Evolutionary conservation across 53 echinoderm and acorn worm species (phyloP), one percentile per base, ranked within the genome.

Genomic region (Hippasteria phrygiana): DNA sequence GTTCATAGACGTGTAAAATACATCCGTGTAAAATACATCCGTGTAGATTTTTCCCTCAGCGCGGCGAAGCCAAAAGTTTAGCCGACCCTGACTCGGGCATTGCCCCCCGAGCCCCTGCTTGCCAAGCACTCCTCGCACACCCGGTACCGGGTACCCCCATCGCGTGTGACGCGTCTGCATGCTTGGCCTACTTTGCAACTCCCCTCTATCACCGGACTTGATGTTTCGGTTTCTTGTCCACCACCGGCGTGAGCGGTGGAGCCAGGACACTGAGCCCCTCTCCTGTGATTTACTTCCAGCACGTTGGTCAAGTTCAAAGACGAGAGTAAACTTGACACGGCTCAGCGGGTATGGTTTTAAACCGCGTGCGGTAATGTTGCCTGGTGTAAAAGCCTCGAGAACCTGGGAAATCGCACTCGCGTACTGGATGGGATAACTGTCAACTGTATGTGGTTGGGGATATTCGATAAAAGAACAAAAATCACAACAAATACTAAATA

Each of bases 71-170:
- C 24, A 35, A 83, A 70, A 70, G 83, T 66, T 66, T 33, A 85
- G 26, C 71, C 85, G 85, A 85, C 85, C 85, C 71, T 70, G 71
- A 3, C 70, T n/a, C 85, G 85, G 85, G 85, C 85, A 85, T 85
- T 85, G 85, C 85, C 85, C 85, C 66, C 66, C 20, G 63, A 39
- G 43, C 45, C 56, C 79, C 79, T 36, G 38, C 62, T 28, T 38
- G 40, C 62, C 10, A 66, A 27, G 18, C 31, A 66, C 46, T 36
- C 67, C 28, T 32, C 43, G 18, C 31, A 66, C 46, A 41, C 67
- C 28, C 45, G 24, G 16, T 73, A 1, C 43, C 1, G 34, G 64
- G 3, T 24, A 67, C 34, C 27, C 26, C 42, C 73, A 85, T 85
- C 85, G 85, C 85, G 85, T n/a, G n/a, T 85, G 85, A 85, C 83